Conservation (phyloP, 2,797 vertebrate genomes). For the Ctenopoma multispine region DNA sequence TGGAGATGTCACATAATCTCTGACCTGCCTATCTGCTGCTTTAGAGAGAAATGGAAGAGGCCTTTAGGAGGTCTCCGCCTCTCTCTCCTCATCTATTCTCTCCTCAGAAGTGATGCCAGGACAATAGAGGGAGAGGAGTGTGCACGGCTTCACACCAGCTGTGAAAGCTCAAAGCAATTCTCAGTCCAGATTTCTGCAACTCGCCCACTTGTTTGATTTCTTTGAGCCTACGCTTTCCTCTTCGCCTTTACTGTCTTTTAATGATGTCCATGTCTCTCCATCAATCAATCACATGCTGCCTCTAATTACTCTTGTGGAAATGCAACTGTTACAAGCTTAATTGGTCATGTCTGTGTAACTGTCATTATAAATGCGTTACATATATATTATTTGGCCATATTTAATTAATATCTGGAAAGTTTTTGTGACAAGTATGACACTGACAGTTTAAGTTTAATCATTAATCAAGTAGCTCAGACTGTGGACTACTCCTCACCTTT, state of each 20-base stretch:
- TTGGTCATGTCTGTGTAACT: constrained; percentile 26
- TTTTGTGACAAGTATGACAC: neutral
- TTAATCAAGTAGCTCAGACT: neutral
- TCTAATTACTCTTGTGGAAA: constrained; percentile 16
- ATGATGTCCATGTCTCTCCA: constrained; percentile 57
- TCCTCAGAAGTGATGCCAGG: constrained; percentile 82
- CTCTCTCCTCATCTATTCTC: constrained; percentile 57
- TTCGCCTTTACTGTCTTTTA: constrained; percentile 54
- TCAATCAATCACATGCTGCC: constrained; percentile 36
- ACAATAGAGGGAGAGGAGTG: constrained; percentile 72
- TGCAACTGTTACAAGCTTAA: constrained; percentile 12
- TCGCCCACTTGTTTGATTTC: constrained; percentile 63
- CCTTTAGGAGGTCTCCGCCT: constrained; percentile 73
- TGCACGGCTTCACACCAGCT: constrained; percentile 77
- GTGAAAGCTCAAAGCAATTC: constrained; percentile 78
- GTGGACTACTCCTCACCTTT: constrained; percentile 14
- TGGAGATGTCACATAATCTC: constrained; percentile 61
- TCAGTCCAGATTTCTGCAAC: constrained; percentile 66
- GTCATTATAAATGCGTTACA: constrained; percentile 2
- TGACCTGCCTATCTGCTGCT: constrained; percentile 68
- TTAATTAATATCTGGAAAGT: constrained; percentile 13
- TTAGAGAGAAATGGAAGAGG: constrained; percentile 59
- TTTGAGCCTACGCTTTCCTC: constrained; percentile 70
- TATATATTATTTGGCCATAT: constrained; percentile 6
- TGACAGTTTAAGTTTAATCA: neutral